Evolutionary conservation across 2,888 invertebrate genomes (phyloP).

Genomic region (Tribolium freemani): DNA sequence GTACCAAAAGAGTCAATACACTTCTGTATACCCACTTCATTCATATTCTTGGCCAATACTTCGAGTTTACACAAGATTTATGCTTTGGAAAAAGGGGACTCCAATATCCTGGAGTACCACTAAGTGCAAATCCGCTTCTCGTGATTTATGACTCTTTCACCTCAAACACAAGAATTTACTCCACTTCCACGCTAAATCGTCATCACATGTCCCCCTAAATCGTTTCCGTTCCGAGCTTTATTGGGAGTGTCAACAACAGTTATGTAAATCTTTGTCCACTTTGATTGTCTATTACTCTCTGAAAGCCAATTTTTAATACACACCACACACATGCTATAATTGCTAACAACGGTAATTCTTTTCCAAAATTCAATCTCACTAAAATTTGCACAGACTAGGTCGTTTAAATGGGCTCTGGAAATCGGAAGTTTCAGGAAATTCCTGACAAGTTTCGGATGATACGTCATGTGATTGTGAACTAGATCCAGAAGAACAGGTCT

Average conservation of each 20-base stretch:
- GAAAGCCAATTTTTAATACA: background rate
- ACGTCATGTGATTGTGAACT: conserved; percentile 19
- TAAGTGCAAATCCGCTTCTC: too few relatives aligned
- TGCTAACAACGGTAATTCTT: too few relatives aligned
- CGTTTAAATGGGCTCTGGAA: conserved; percentile 4
- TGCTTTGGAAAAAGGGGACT: too few relatives aligned
- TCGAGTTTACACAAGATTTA: too few relatives aligned
- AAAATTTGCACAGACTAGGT: background rate
- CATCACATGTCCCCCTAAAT: background rate
- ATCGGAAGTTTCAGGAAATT: conserved; percentile 30
- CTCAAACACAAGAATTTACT: too few relatives aligned
- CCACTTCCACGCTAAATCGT: too few relatives aligned
- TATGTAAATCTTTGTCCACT: background rate
- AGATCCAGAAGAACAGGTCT: conserved; percentile 30
- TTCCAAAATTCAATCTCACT: background rate
- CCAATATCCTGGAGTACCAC: too few relatives aligned
- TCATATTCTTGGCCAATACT: too few relatives aligned
- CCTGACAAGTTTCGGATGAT: conserved; percentile 18
- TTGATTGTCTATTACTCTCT: background rate
- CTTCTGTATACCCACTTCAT: too few relatives aligned
- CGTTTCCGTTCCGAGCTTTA: background rate
- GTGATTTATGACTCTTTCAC: too few relatives aligned
- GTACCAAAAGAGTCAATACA: too few relatives aligned
- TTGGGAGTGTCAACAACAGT: background rate
- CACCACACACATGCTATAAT: background rate